Conservation (phyloP, 1,140 invertebrate species). For the Anastatus disparis region DNA sequence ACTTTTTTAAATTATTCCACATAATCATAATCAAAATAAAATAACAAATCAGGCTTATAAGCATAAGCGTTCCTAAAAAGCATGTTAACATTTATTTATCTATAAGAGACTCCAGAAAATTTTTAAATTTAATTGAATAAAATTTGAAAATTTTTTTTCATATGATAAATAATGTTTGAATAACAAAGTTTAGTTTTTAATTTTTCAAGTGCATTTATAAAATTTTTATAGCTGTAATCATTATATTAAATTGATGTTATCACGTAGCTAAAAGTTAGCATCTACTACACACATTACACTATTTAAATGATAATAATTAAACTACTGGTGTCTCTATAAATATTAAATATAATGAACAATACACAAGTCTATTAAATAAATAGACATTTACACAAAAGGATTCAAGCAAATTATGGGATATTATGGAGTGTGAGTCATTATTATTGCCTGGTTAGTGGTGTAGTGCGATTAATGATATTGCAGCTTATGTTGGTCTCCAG, state of each 20-base stretch:
- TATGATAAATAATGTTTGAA: no score
- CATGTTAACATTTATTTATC: not conserved
- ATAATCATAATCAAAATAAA: not conserved
- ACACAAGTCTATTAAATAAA: constrained; percentile 34
- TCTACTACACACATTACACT: no score
- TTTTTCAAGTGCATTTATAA: no score
- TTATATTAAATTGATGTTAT: no score
- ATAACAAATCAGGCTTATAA: not conserved
- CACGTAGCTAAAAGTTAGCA: no score
- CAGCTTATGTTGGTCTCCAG: constrained; percentile 86
- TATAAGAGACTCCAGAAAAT: not conserved
- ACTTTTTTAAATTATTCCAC: no score
- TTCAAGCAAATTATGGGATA: constrained; percentile 18
- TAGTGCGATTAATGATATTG: constrained; percentile 66
- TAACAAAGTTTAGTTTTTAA: no score
- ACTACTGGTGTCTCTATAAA: not conserved
- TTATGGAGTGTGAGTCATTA: constrained; percentile 42
- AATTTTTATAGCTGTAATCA: no score
- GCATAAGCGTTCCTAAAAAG: not conserved
- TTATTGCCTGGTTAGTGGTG: constrained; percentile 67
- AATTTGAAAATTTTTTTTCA: no score
- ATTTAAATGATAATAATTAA: no score
- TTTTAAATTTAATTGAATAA: not conserved
- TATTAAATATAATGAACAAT: constrained; percentile 43
- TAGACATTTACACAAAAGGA: not conserved